Base-by-base conservation (phyloP, 2,797 vertebrate genomes). In the Microchirus variegatus region DNA sequence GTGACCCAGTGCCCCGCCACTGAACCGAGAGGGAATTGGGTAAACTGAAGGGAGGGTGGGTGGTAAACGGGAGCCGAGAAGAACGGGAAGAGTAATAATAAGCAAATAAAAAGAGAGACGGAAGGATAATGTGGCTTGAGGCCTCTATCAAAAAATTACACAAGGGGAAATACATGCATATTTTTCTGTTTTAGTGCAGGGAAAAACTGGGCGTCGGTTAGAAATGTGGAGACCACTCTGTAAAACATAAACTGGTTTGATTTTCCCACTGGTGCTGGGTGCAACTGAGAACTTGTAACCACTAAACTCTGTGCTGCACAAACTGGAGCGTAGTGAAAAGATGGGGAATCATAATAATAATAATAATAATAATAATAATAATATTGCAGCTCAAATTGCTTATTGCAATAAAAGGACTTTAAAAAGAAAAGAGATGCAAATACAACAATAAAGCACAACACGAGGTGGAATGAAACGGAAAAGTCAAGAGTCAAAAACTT, bases 1-100 rank as follows among this genome's bases (percentile, higher is more conserved):
- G 36, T 87, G 91, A 94, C 93, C 93, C 65, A 94, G 82, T 94
- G 92, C 83, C 93, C 93, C 63, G 78, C 78, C 76, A 2, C 75
- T 94, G 93, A 94, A 91, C 93, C 90, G 42, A 60, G 67, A 31
- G 65, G 67, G 61, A 87, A 89, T 87, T 53, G 82, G 83, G 81
- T 66, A 78, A 80, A 86, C 15, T 73, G 64, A 49, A 36, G 86
- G 52, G 67, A 67, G 78, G 83, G 83, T 19, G 63, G 71, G 60
- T 53, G 78, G 76, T 70, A 50, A 70, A 22, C 7, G 53, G 56
- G 70, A 70, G 19, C 51, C 37, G 64, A 73, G 63, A 58, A 64
- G 12, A 52, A 10, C 52, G 46, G 51, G 19, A 31, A 13, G 56
- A 53, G 47, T 13, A 12, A 56, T 13, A 12, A 56, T 59, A 75